Evolutionary conservation across 2,888 invertebrate species (phyloP), one percentile per base, ranked within the genome.

Genomic region (Agrotis clavis): DNA sequence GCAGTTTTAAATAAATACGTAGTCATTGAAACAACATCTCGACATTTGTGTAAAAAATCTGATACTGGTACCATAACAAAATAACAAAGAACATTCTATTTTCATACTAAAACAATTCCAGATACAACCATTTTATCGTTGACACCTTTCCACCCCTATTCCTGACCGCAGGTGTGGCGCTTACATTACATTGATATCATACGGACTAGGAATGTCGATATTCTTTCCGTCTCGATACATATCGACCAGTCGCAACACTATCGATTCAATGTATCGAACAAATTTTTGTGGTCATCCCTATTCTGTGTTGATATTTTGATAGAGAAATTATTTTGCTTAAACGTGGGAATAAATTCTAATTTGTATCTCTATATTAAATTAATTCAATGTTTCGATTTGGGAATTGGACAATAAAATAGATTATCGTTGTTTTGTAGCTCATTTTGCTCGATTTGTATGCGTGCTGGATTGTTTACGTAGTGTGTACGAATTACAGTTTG

Each of bases 131-230:
- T 70, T 73, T 19, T 71, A 73, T 78, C 79, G 79, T 80, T 45
- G 73, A 61, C 51, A 41, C 14, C 13, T 25, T 51, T 74, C 68
- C 87, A 86, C 77, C 90, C 72, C 90, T 89, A 89, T 16, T 19
- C 9, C 61, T 47, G 79, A 92, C 92, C 92, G 86, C 92, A 92
- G 91, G 91, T 92, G 92, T 87, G 92, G 91, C 91, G 91, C 89
- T 90, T 88, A 83, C 89, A 86, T 91, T 90, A 89, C 90, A 87
- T 86, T 86, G 87, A 71, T 69, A 77, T 70, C 77, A 70, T 77
- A 69, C 83, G 87, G 88, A 89, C 84, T 85, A 87, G 89, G 89
- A 89, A 92, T 93, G 89, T 90, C 87, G 89, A 90, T 92, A 90
- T 85, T 88, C 86, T 90, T 92, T 91, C 90, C 91, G 79, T 84